Percentiles rank a stretch among this genome's conserved stretches.
phyloP scores from a whole-genome alignment of 2,113 vertebrate genomes.

The Himantopus leucocephalus region DNA sequence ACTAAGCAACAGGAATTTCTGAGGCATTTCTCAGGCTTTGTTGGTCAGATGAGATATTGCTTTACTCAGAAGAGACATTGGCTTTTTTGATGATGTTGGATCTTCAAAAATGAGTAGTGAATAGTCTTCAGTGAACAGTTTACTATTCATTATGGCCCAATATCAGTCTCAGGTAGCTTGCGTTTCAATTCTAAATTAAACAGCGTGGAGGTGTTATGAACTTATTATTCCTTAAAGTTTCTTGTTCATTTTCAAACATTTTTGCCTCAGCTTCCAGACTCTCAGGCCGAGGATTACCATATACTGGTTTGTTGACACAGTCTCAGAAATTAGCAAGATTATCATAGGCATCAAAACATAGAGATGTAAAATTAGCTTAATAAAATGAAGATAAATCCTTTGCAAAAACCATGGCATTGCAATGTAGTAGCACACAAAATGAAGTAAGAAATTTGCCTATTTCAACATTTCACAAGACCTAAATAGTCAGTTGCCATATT shows the following conservation, averaged over 20 bases:
- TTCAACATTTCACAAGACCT: neutral
- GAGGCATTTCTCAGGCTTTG: neutral
- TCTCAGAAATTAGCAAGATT: neutral
- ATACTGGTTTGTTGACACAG: neutral
- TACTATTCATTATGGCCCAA: neutral
- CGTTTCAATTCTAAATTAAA: neutral
- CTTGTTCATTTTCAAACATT: neutral
- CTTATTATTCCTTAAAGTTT: neutral
- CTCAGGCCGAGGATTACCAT: neutral
- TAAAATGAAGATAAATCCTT: neutral
- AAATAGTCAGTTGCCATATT: neutral
- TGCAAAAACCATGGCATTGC: neutral
- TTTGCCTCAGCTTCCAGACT: neutral
- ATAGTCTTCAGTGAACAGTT: neutral
- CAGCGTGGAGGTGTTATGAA: neutral
- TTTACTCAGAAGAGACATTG: neutral
- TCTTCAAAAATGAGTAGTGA: neutral
- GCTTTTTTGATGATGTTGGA: neutral
- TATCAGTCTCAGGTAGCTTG: neutral
- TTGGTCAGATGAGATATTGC: neutral
- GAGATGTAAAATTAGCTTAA: neutral
- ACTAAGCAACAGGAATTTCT: neutral
- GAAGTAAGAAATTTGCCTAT: neutral
- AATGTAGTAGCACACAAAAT: neutral
- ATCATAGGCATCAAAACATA: neutral